These are phyloP conservation scores for Ophraella communa DNA, from an alignment of 2,888 invertebrate species.

Conservation along the genomic window DNA sequence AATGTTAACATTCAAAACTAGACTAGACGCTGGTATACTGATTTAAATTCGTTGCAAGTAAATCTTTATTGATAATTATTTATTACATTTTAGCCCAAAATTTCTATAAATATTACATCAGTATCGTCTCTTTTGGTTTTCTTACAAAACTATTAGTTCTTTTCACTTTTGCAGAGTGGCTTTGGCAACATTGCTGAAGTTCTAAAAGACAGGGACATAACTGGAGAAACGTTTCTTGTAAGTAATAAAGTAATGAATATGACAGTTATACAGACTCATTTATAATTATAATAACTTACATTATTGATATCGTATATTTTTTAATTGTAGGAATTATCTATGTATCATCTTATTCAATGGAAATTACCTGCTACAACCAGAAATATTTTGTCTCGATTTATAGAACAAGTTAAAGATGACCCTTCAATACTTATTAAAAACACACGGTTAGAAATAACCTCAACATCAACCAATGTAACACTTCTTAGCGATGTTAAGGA, in stretches of 20 bases:
- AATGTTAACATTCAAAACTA: no score
- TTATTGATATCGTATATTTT: constrained; percentile 13
- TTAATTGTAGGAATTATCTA: constrained; percentile 13
- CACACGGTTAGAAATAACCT: neutral
- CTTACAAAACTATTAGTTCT: no score
- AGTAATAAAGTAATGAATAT: constrained; percentile 11
- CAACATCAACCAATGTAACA: neutral
- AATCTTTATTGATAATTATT: no score
- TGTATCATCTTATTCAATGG: constrained; percentile 2
- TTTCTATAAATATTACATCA: no score
- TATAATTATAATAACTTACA: neutral
- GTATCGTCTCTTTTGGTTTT: no score
- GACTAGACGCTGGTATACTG: no score
- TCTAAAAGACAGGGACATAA: constrained; percentile 29
- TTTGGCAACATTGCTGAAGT: constrained; percentile 33
- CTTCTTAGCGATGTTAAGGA: neutral
- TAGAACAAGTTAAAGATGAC: neutral
- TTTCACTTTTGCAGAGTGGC: constrained; percentile 37
- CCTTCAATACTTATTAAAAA: constrained; percentile 1
- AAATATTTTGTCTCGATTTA: constrained; percentile 6
- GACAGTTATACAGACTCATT: neutral
- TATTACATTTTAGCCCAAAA: no score
- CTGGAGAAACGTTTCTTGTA: constrained; percentile 41
- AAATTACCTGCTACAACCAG: neutral
- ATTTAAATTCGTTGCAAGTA: no score